phyloP scores from a whole-genome alignment of 2,888 invertebrate genomes.

The Mesochorus sp. region DNA sequence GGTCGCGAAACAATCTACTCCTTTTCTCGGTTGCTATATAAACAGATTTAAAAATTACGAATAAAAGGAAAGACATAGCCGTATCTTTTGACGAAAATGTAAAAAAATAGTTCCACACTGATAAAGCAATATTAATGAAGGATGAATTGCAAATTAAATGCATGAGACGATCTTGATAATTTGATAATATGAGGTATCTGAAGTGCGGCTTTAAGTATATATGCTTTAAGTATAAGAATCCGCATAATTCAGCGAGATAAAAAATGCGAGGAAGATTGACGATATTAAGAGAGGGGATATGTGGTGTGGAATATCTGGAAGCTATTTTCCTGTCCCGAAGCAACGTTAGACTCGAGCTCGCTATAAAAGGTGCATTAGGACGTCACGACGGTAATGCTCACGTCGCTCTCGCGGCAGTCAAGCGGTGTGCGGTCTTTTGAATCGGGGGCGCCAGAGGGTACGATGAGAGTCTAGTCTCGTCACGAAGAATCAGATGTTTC shows the following conservation, averaged over 20 bases:
- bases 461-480: slow-evolving; percentile 30
- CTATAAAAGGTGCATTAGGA: slow-evolving; percentile 67
- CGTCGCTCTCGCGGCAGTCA: slow-evolving; percentile 34
- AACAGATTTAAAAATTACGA: too few relatives aligned
- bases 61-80: too few relatives aligned
- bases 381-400: slow-evolving; percentile 60
- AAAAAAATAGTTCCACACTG: too few relatives aligned
- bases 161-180: too few relatives aligned
- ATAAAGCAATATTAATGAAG: too few relatives aligned
- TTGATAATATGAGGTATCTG: background rate
- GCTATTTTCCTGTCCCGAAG: slow-evolving; percentile 27
- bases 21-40: too few relatives aligned
- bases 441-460: slow-evolving; percentile 9
- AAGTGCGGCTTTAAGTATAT: background rate
- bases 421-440: slow-evolving; percentile 26
- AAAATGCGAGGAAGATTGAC: slow-evolving; percentile 8
- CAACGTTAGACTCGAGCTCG: slow-evolving; percentile 58
- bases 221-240: background rate
- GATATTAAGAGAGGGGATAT: background rate
- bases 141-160: too few relatives aligned
- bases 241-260: background rate
- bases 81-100: too few relatives aligned
- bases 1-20: too few relatives aligned
- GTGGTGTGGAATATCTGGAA: background rate
- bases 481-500: slow-evolving; percentile 37